Evolutionary conservation across 2,888 invertebrate genomes (phyloP).

Genomic region (Siphonodentalium dalli): DNA sequence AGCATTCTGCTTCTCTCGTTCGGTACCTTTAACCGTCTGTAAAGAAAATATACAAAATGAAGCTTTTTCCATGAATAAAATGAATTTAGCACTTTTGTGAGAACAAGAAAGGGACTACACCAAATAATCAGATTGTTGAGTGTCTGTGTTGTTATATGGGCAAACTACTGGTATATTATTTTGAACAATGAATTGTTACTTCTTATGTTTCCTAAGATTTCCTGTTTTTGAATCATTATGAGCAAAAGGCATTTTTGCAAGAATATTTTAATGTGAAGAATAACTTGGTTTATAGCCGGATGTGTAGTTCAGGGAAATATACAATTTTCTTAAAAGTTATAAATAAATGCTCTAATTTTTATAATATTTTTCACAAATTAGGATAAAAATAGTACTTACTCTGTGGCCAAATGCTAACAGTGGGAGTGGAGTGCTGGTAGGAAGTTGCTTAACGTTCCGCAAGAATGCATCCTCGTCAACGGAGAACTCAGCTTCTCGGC

Average conservation of each 20-base stretch:
- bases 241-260: neutral
- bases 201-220: no score
- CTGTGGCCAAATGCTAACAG: constrained; percentile 40
- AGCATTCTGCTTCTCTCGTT: constrained; percentile 44
- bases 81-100: neutral
- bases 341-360: no score
- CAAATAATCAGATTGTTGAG: no score
- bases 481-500: constrained; percentile 31
- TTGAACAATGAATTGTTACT: no score
- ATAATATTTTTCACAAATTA: neutral
- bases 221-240: no score
- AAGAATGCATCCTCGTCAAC: constrained; percentile 38
- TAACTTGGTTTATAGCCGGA: neutral
- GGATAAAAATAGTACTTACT: constrained; percentile 32
- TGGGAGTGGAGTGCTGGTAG: constrained; percentile 50
- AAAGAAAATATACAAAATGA: constrained; percentile 11
- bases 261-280: neutral
- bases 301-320: no score
- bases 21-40: constrained; percentile 37
- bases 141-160: no score
- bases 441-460: constrained; percentile 28
- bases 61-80: neutral
- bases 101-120: no score
- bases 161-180: no score
- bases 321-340: no score